These are phyloP conservation scores for Rynchops niger DNA, from an alignment of 2,113 vertebrate genomes.

Conservation along the genomic window DNA sequence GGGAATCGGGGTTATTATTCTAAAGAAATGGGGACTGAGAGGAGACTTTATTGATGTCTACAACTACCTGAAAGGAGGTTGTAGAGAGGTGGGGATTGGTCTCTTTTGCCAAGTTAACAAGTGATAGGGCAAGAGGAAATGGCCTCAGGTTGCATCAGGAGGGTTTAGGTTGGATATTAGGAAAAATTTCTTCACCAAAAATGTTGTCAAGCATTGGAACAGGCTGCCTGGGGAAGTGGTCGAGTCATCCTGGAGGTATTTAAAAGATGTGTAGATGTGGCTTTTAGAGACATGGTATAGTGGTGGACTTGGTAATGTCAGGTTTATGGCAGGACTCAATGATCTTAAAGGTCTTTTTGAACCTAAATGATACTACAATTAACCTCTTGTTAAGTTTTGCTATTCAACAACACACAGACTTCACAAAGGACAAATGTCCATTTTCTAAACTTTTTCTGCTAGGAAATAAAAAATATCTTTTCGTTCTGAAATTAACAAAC, in stretches of 20 bases:
- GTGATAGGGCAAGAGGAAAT: rapidly evolving
- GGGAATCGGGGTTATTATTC: background rate
- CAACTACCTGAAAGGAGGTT: background rate
- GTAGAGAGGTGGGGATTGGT: rapidly evolving
- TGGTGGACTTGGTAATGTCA: background rate
- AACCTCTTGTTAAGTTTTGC: background rate
- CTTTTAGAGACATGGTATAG: background rate
- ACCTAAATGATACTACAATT: background rate
- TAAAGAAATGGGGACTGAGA: background rate
- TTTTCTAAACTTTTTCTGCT: background rate
- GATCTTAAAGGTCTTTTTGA: background rate
- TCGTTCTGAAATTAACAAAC: background rate
- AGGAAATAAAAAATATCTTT: background rate
- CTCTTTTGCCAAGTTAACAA: background rate
- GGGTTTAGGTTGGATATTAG: background rate
- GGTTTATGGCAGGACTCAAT: rapidly evolving
- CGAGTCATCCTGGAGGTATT: background rate
- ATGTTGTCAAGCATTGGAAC: background rate
- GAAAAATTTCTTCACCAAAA: background rate
- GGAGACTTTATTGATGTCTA: background rate
- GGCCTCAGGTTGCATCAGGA: background rate
- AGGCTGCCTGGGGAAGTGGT: background rate
- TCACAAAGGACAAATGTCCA: background rate
- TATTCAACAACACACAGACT: background rate
- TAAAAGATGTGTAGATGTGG: background rate